phyloP scores from a whole-genome alignment of 2,888 invertebrate species.

The Neoaliturus tenellus region DNA sequence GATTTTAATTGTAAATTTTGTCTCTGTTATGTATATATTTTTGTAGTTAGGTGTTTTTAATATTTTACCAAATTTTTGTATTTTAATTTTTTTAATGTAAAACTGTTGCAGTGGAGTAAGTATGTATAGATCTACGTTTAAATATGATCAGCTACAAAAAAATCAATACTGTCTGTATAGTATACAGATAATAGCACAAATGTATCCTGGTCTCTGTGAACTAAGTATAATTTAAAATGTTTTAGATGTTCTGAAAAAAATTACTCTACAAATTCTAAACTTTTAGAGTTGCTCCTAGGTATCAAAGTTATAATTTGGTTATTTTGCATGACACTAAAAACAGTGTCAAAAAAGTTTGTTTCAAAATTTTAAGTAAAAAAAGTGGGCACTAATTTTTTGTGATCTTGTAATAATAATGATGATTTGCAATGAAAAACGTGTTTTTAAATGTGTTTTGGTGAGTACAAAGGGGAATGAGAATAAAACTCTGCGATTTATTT shows the following conservation, averaged over 20 bases:
- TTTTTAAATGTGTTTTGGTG: too few species aligned
- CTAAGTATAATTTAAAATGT: neutral
- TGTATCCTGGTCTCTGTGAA: neutral
- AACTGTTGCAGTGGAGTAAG: neutral
- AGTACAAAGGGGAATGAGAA: too few species aligned
- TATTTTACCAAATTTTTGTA: conserved; percentile 19
- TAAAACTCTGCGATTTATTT: too few species aligned
- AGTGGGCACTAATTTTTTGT: too few species aligned
- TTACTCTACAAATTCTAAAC: neutral
- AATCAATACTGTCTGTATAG: neutral
- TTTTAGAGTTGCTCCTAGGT: too few species aligned
- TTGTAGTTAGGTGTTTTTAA: conserved; percentile 25
- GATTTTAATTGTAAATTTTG: conserved; percentile 38
- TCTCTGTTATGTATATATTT: conserved; percentile 31
- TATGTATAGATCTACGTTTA: neutral
- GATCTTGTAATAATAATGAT: too few species aligned
- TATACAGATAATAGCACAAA: conserved; percentile 15
- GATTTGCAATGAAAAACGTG: too few species aligned
- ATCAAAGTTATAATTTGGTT: too few species aligned
- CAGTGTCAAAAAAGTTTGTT: too few species aligned
- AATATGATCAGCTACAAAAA: neutral
- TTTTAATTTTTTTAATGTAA: conserved; percentile 1
- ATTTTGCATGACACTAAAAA: too few species aligned
- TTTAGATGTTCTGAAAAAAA: neutral
- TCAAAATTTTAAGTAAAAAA: too few species aligned